Percentiles rank a stretch among this genome's conserved stretches.
Evolutionary conservation across 2,113 vertebrate genomes (phyloP).

Genomic region (Callipepla californica): DNA sequence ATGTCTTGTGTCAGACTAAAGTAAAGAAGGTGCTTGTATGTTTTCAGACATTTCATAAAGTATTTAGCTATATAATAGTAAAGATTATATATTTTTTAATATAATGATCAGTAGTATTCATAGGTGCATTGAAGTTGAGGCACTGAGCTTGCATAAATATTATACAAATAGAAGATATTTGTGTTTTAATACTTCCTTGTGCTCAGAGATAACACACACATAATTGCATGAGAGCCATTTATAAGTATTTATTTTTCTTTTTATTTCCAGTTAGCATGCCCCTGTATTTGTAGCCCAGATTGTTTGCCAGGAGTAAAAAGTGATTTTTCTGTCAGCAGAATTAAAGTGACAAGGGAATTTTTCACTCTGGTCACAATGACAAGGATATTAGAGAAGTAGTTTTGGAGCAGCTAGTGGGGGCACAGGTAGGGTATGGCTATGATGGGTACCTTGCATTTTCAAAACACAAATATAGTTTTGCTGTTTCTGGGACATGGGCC

Average conservation of each 20-base stretch:
- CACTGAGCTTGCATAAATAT: not conserved
- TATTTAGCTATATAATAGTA: not conserved
- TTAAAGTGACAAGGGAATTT: not conserved
- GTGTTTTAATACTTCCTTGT: not conserved
- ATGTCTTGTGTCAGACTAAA: not conserved
- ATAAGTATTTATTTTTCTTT: not conserved
- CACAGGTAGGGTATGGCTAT: not conserved
- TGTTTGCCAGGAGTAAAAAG: not conserved
- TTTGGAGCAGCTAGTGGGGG: not conserved
- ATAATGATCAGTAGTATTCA: accelerated
- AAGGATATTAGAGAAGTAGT: not conserved
- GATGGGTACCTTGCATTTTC: slow-evolving; percentile 30
- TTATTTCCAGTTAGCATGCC: not conserved
- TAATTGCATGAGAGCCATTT: not conserved
- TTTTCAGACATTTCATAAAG: not conserved
- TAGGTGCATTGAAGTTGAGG: not conserved
- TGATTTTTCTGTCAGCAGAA: not conserved
- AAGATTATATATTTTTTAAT: not conserved
- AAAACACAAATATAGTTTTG: slow-evolving; percentile 11
- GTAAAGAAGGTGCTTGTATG: not conserved
- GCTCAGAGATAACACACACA: not conserved
- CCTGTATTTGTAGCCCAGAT: not conserved
- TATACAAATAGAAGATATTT: not conserved
- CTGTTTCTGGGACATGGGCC: slow-evolving; percentile 14
- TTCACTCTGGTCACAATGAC: not conserved